Conservation (phyloP, 2,113 vertebrate genomes). For the Zootoca vivipara region DNA sequence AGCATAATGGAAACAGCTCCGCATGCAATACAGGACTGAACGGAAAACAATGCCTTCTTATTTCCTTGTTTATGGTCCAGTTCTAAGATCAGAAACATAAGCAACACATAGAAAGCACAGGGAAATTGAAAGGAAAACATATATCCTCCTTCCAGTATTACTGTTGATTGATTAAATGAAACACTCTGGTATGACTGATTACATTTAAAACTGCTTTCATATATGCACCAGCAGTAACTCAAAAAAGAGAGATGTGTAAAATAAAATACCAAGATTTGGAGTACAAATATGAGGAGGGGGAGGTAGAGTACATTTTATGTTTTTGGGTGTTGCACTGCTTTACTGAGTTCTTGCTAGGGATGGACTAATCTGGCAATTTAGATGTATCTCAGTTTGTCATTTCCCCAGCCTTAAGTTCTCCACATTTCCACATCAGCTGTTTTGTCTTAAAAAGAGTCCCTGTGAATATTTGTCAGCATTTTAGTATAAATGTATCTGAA, state of each 20-base stretch:
- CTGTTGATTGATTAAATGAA: background rate
- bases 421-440: no score
- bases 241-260: background rate
- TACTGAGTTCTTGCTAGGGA: slow-evolving; percentile 29
- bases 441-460: no score
- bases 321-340: slow-evolving; percentile 2
- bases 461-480: no score
- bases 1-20: no score
- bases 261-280: background rate
- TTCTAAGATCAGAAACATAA: background rate
- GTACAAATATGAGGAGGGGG: background rate
- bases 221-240: background rate
- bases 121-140: background rate
- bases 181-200: background rate
- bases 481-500: no score
- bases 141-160: background rate
- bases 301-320: background rate
- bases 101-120: background rate
- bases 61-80: background rate
- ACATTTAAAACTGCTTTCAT: background rate
- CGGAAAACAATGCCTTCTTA: no score
- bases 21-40: no score
- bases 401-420: no score
- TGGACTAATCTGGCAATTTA: no score
- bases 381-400: no score